A percentile compares a stretch with the other conserved stretches of the same genome.
Evolutionary conservation across 53 echinoderm and acorn worm species (phyloP).

Genomic region (Patiria pectinifera): DNA sequence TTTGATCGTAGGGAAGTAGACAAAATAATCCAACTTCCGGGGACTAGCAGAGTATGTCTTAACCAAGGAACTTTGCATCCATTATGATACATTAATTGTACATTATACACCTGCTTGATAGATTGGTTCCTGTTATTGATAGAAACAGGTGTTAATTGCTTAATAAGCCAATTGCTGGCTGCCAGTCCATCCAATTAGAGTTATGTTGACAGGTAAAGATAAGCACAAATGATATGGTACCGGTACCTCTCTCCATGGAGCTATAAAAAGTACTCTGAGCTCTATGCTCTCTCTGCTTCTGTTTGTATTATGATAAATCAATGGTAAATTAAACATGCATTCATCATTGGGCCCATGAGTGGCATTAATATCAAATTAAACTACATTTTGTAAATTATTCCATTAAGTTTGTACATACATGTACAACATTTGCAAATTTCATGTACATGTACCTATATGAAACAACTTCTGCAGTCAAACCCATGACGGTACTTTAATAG

Average conservation of each 20-base stretch:
- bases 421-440: too few relatives aligned
- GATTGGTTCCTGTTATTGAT: background rate
- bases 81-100: background rate
- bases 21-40: background rate
- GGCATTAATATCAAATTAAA: too few relatives aligned
- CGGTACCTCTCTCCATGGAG: background rate
- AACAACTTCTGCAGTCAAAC: too few relatives aligned
- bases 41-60: background rate
- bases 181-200: background rate
- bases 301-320: too few relatives aligned
- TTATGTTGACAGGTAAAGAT: background rate
- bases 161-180: background rate
- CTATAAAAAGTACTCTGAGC: background rate
- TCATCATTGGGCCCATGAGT: too few relatives aligned
- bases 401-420: too few relatives aligned
- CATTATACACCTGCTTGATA: background rate
- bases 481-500: too few relatives aligned
- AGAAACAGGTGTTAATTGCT: constrained; percentile 13
- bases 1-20: background rate
- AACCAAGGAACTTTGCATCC: background rate
- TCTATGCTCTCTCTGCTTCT: too few relatives aligned
- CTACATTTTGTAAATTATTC: too few relatives aligned
- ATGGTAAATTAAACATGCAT: too few relatives aligned
- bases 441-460: too few relatives aligned
- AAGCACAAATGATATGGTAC: background rate